A percentile compares a stretch with the other conserved stretches of the same genome.
Conservation (phyloP, 2,888 invertebrate species). For the Idaea straminata region DNA sequence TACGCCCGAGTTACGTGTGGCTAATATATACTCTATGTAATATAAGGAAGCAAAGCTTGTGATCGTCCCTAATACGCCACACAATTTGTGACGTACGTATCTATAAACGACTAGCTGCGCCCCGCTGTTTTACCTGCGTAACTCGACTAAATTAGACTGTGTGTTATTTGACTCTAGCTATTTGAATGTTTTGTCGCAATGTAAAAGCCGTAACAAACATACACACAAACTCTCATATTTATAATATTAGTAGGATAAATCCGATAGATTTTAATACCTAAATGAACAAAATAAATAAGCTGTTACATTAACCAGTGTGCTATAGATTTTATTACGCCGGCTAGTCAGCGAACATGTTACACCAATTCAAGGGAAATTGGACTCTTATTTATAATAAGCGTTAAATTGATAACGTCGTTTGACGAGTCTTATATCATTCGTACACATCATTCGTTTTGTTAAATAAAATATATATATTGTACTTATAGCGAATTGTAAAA, state of each 20-base stretch:
- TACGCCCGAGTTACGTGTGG: conserved; percentile 3
- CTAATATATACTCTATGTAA: background rate
- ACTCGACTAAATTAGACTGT: too few species aligned
- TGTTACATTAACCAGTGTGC: conserved; percentile 27
- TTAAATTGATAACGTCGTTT: conserved; percentile 28
- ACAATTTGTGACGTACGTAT: background rate
- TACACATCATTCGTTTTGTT: conserved; percentile 71
- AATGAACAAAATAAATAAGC: conserved; percentile 14
- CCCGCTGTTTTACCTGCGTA: too few species aligned
- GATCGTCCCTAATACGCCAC: background rate
- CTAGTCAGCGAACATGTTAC: conserved; percentile 39
- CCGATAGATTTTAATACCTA: conserved; percentile 16
- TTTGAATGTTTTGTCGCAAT: too few species aligned
- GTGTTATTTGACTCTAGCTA: too few species aligned
- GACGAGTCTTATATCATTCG: conserved; percentile 61
- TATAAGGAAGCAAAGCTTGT: background rate
- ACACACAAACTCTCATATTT: too few species aligned
- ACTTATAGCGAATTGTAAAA: conserved; percentile 38
- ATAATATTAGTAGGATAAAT: background rate
- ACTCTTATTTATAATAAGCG: conserved; percentile 25
- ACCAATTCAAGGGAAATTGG: conserved; percentile 27
- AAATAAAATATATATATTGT: conserved; percentile 43
- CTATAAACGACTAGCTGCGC: too few species aligned
- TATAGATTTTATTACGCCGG: conserved; percentile 37
- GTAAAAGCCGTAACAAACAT: too few species aligned